phyloP scores from a whole-genome alignment of 2,888 invertebrate species.

The Platerodrilus igneus region DNA sequence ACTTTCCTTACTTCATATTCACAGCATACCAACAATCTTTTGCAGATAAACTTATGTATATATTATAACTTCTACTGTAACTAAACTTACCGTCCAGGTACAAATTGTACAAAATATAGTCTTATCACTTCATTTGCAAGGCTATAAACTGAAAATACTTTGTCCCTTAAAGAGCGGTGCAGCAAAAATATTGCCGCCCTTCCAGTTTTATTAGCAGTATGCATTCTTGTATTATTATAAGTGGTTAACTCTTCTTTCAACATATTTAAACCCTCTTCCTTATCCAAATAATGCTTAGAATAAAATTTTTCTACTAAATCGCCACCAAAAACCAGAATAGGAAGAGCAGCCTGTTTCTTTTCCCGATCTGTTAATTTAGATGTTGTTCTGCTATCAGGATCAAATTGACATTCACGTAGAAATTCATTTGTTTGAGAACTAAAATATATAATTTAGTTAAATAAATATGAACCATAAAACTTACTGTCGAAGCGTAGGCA shows the following conservation, averaged over 20 bases:
- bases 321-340: slow-evolving; percentile 87
- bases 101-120: slow-evolving; percentile 76
- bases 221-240: slow-evolving; percentile 47
- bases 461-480: slow-evolving; percentile 31
- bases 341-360: slow-evolving; percentile 81
- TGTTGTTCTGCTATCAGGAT: slow-evolving; percentile 52
- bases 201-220: slow-evolving; percentile 73
- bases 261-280: slow-evolving; percentile 78
- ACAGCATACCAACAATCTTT: too few relatives aligned
- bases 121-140: slow-evolving; percentile 77
- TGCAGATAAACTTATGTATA: background rate
- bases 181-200: slow-evolving; percentile 74
- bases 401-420: slow-evolving; percentile 65
- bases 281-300: slow-evolving; percentile 84
- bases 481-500: slow-evolving; percentile 83
- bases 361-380: slow-evolving; percentile 71
- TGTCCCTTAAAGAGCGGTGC: slow-evolving; percentile 77
- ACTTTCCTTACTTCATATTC: too few relatives aligned
- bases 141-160: slow-evolving; percentile 84
- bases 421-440: slow-evolving; percentile 82
- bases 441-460: slow-evolving; percentile 29
- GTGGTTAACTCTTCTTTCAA: slow-evolving; percentile 55
- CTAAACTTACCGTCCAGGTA: slow-evolving; percentile 68
- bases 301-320: slow-evolving; percentile 87
- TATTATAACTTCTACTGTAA: too few relatives aligned